Evolutionary conservation across 2,888 invertebrate species (phyloP), one percentile per base, ranked within the genome.

Genomic region (Stegana nigrithorax): DNA sequence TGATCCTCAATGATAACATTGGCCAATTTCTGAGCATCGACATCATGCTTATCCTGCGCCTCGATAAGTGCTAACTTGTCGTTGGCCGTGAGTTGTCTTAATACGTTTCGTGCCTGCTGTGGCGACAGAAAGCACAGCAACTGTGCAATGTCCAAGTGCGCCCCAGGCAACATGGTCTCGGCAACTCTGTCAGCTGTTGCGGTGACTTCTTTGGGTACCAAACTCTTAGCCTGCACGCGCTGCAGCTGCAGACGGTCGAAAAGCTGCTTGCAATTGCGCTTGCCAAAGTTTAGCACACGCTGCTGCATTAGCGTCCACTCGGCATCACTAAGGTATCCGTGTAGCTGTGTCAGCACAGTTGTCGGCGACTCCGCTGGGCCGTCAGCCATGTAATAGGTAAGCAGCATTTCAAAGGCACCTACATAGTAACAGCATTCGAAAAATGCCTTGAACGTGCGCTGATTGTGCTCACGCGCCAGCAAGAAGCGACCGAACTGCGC

Each of bases 281-380:
- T 81, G 12, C 85, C 86, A 61, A 85, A 85, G 32, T 85, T 86
- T 7, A 83, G 74, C 26, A 86, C 81, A n/a, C 84, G 72, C 63
- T 85, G 83, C 32, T 81, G 78, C 8, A 86, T 75, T 44, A 84
- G 63, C 2, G 72, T 68, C 85, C 85, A 86, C 60, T 85, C 83
- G 4, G 80, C 75, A 6, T 62, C 50, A 0, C 75, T 65, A 2
- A 86, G 69, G 50, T 82, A 84, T 1, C 70, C 64, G 42, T 82
- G 78, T 2, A 82, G 55, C 6, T 67, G 66, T 27, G 70, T 67
- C 1, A 65, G 4, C 8, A 44, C 5, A 14, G 63, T 36, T 1
- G 2, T 32, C 32, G 7, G 62, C 55, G 19, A 60, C 0, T 23
- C 1, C 5, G 66, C 62, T 2, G 60, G 42, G 0, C 81, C 81